phyloP scores from a whole-genome alignment of 2,888 invertebrate species.

The Phrixothrix hirtus region DNA sequence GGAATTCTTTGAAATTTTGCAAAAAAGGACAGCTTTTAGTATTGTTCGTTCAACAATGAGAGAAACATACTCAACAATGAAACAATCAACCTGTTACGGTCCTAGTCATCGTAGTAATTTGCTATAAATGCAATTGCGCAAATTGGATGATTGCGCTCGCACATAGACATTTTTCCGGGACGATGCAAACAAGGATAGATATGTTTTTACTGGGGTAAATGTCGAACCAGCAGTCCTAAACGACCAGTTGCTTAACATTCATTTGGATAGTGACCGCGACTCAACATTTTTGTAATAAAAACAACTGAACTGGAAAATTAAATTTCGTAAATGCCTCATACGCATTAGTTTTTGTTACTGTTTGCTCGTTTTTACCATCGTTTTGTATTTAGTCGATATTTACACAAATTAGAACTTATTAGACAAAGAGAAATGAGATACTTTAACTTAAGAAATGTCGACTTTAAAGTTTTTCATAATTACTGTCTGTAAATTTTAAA shows the following conservation, averaged over 20 bases:
- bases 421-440: conserved; percentile 7
- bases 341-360: conserved; percentile 54
- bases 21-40: not conserved
- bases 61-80: conserved; percentile 4
- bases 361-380: conserved; percentile 30
- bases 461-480: no score
- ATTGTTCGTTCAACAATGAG: not conserved
- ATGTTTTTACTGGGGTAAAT: conserved; percentile 8
- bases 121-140: conserved; percentile 13
- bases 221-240: conserved; percentile 25
- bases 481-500: no score
- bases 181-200: conserved; percentile 10
- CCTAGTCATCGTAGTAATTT: conserved; percentile 15
- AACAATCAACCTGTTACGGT: conserved; percentile 17
- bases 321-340: conserved; percentile 55
- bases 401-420: conserved; percentile 30
- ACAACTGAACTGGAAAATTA: conserved; percentile 54
- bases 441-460: no score
- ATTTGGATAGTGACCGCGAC: conserved; percentile 37
- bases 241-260: conserved; percentile 35
- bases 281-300: conserved; percentile 50
- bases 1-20: not conserved
- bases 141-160: not conserved
- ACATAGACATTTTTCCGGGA: conserved; percentile 6
- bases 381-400: conserved; percentile 32